These are phyloP conservation scores for Actinopyga echinites DNA, from an alignment of 53 echinoderm and acorn worm genomes.

Conservation along the genomic window DNA sequence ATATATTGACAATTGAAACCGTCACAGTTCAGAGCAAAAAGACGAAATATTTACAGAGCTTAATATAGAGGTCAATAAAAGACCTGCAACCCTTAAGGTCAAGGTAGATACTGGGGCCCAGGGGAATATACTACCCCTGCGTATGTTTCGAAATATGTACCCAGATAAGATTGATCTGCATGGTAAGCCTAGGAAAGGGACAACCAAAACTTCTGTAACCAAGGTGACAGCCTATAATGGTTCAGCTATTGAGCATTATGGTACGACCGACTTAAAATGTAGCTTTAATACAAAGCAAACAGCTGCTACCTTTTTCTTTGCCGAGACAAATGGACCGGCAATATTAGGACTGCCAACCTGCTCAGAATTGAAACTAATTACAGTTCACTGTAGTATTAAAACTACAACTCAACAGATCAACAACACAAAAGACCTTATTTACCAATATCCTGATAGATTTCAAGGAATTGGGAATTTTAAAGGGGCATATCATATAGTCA, in stretches of 20 bases:
- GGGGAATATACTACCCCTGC: constrained; percentile 20
- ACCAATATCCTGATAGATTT: constrained; percentile 45
- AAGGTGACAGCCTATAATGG: background rate
- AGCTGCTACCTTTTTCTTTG: background rate
- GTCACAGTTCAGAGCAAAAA: constrained; percentile 5
- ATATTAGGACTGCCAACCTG: background rate
- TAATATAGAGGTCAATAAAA: background rate
- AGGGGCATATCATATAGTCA: background rate
- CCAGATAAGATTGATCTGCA: background rate
- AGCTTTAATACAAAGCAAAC: background rate
- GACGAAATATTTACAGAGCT: constrained; percentile 49
- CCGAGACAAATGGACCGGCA: constrained; percentile 6
- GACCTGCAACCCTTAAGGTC: background rate
- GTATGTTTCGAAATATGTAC: constrained; percentile 3
- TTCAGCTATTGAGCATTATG: background rate
- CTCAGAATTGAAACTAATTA: background rate
- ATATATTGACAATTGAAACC: background rate
- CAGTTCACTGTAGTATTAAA: background rate
- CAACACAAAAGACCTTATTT: constrained; percentile 11
- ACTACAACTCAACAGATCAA: background rate
- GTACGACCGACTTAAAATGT: background rate
- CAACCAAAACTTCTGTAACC: background rate
- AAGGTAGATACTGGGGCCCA: constrained; percentile 30
- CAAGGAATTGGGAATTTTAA: constrained; percentile 39
- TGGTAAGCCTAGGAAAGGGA: background rate